phyloP scores from a whole-genome alignment of 2,888 invertebrate genomes.

The Drosophila mimetica region DNA sequence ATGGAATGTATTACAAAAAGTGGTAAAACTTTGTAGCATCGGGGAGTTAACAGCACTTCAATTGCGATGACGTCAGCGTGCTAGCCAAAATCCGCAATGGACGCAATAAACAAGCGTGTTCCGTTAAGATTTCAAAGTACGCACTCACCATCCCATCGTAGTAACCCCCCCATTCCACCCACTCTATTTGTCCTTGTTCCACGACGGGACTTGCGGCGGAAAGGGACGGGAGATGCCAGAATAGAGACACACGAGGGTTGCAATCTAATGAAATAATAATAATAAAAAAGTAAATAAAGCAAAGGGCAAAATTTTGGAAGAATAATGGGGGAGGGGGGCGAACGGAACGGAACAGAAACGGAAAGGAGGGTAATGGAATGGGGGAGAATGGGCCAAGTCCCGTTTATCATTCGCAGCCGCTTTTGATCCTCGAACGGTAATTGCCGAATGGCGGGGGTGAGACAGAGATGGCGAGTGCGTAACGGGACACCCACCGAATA shows the following conservation, averaged over 20 bases:
- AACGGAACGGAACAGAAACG: neutral
- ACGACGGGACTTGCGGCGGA: constrained; percentile 33
- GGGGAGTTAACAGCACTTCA: neutral
- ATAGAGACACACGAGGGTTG: constrained; percentile 56
- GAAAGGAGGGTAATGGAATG: constrained; percentile 17
- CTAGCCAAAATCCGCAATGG: constrained; percentile 7
- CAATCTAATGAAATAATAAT: constrained; percentile 78
- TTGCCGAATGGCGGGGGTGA: constrained; percentile 19
- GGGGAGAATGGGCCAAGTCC: constrained; percentile 19
- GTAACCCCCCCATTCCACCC: neutral
- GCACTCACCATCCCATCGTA: constrained; percentile 4
- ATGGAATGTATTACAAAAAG: no score
- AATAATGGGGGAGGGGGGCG: neutral
- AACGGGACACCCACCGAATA: constrained; percentile 51
- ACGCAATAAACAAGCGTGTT: constrained; percentile 46
- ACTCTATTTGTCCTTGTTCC: constrained; percentile 7
- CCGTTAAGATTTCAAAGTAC: constrained; percentile 50
- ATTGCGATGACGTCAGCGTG: constrained; percentile 22
- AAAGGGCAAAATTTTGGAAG: constrained; percentile 5
- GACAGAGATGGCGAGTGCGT: constrained; percentile 25
- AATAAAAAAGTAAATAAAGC: constrained; percentile 50
- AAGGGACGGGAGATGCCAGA: constrained; percentile 21
- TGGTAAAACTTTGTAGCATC: neutral
- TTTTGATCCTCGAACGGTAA: constrained; percentile 53
- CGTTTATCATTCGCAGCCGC: constrained; percentile 61